Base-by-base conservation (phyloP, 2,797 vertebrate species). In the Arnoldichthys spilopterus region DNA sequence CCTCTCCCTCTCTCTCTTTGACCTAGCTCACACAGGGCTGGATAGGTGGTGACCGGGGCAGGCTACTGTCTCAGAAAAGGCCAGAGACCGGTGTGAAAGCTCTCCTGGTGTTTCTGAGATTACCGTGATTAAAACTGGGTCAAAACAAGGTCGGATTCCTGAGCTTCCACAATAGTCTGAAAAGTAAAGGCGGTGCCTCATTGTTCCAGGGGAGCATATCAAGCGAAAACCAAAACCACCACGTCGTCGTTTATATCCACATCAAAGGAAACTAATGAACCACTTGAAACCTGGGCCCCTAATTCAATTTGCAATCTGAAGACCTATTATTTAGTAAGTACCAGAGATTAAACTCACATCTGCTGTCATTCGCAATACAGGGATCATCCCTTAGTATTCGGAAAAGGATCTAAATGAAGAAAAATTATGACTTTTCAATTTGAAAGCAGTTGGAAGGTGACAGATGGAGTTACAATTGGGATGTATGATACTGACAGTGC, bases 1-100 rank as follows among this genome's bases (percentile, higher is more conserved):
- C 9, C 37, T 37, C 81, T 88, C 86, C 88, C 85, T 70, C 68
- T 77, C n/a, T 84, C 83, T 72, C 77, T 87, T 78, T 83, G 76
- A 32, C 77, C 58, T 59, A 59, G 80, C 67, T 76, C 80, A 80
- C 80, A 81, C 73, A 72, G 81, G 47, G 72, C 12, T 40, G 63
- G 26, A 49, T 61, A 77, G 77, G 75, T 81, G 76, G 84, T 76
- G 79, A 85, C 81, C 76, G 74, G 84, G 82, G 82, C 64, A 64
- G 28, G 70, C 37, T 56, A 26, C 61, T 76, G 74, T 79, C 45
- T 75, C 58, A 58, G 79, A 73, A 70, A 77, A 62, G 70, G 59
- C 61, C 63, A 43, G 34, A 63, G 70, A 67, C 71, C 54, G 26
- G 72, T 63, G 72, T 77, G 62, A 80, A 74, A 69, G 49, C 58